These are phyloP conservation scores for Drosophila rufa DNA, from an alignment of 1,140 invertebrate genomes.

Conservation along the genomic window DNA sequence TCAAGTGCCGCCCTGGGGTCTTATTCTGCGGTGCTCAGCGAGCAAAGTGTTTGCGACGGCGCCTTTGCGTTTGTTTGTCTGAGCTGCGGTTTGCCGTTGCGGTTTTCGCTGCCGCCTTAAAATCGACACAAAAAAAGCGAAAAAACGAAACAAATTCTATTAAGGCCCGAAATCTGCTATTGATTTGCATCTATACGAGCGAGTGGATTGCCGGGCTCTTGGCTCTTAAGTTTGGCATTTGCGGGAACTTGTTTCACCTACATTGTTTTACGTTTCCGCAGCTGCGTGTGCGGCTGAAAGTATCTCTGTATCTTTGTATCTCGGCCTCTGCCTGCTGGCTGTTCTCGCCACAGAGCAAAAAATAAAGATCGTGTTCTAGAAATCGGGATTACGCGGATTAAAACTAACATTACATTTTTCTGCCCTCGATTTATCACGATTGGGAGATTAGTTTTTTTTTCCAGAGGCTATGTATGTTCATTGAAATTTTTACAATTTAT, in stretches of 20 bases:
- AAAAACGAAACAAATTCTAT: slow-evolving; percentile 53
- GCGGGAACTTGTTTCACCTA: slow-evolving; percentile 80
- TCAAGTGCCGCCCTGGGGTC: slow-evolving; percentile 49
- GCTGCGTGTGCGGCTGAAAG: slow-evolving; percentile 71
- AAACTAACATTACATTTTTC: not conserved
- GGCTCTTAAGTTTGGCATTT: slow-evolving; percentile 72
- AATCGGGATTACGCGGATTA: slow-evolving; percentile 20
- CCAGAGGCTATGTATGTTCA: not conserved
- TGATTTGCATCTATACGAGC: slow-evolving; percentile 78
- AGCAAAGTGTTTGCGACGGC: slow-evolving; percentile 62
- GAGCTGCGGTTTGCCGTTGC: slow-evolving; percentile 67
- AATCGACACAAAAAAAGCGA: not conserved
- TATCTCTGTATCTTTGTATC: slow-evolving; percentile 47
- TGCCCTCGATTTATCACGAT: not conserved
- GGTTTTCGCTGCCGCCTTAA: slow-evolving; percentile 48
- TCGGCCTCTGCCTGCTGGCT: slow-evolving; percentile 30
- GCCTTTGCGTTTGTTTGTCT: slow-evolving; percentile 76
- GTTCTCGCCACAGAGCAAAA: slow-evolving; percentile 30
- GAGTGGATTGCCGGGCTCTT: slow-evolving; percentile 60
- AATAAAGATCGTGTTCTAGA: slow-evolving; percentile 11
- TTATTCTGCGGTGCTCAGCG: slow-evolving; percentile 12
- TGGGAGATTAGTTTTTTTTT: not conserved
- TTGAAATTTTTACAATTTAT: not conserved
- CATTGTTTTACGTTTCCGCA: slow-evolving; percentile 78
- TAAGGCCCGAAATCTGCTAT: slow-evolving; percentile 73